Evolutionary conservation across 1,140 invertebrate species (phyloP).

Genomic region (Zaprionus lachaisei): DNA sequence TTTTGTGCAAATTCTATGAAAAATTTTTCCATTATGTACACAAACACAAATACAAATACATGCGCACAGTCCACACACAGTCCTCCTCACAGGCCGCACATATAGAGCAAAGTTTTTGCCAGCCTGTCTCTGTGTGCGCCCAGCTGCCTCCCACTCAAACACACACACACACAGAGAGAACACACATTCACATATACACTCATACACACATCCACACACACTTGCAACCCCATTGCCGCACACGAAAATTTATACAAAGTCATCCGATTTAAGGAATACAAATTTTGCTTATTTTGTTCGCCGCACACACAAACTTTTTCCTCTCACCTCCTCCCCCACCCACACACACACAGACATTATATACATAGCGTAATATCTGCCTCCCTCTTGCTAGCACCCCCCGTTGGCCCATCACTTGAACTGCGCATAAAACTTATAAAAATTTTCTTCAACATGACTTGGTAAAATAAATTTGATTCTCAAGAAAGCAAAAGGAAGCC

Average conservation of each 20-base stretch:
- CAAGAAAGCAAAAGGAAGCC: constrained; percentile 76
- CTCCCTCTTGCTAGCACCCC: not conserved
- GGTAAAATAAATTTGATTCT: constrained; percentile 84
- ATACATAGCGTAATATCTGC: constrained; percentile 51
- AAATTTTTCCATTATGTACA: constrained; percentile 84
- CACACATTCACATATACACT: constrained; percentile 15
- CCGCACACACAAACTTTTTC: constrained; percentile 53
- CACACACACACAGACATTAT: constrained; percentile 30
- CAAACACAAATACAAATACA: constrained; percentile 51
- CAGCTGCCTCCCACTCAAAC: constrained; percentile 53
- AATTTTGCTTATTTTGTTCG: constrained; percentile 80
- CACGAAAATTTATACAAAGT: constrained; percentile 84
- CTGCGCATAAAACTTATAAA: constrained; percentile 84
- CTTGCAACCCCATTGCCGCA: constrained; percentile 77
- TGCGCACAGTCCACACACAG: constrained; percentile 25
- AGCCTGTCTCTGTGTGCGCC: constrained; percentile 58
- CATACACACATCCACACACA: constrained; percentile 44
- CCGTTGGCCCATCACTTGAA: constrained; percentile 70
- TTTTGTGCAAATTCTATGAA: constrained; percentile 85
- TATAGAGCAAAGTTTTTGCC: constrained; percentile 61
- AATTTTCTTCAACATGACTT: constrained; percentile 84
- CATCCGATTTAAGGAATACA: constrained; percentile 85
- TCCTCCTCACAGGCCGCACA: constrained; percentile 1
- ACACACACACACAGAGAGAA: constrained; percentile 7
- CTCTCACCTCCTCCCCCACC: constrained; percentile 5